Conservation (phyloP, 2,797 vertebrate species). For the Pristis pectinata region DNA sequence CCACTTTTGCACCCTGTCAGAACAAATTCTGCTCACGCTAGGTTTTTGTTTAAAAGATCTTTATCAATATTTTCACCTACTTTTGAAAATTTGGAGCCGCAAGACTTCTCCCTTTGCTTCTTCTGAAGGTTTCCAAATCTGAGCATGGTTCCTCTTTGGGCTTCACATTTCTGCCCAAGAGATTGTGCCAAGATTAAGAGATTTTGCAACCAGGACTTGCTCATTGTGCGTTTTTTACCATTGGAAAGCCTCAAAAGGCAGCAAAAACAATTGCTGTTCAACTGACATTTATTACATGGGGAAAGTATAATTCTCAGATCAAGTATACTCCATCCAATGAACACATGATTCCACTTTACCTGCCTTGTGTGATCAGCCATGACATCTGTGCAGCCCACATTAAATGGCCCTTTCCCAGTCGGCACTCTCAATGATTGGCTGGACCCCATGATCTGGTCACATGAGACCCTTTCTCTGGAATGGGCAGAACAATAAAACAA, state of each 20-base stretch:
- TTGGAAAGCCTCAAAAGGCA: background rate
- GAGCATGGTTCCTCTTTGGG: background rate
- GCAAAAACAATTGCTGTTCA: background rate
- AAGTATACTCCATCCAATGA: background rate
- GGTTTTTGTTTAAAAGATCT: background rate
- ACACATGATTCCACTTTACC: conserved; percentile 44
- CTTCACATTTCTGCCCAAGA: background rate
- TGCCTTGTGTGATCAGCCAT: conserved; percentile 54
- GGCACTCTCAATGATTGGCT: conserved; percentile 50
- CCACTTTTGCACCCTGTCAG: too few relatives aligned
- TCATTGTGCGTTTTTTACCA: background rate
- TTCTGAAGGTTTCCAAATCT: background rate
- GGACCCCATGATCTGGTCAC: conserved; percentile 48
- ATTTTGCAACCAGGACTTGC: background rate
- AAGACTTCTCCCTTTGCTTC: background rate
- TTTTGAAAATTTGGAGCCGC: background rate
- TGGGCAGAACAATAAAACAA: background rate
- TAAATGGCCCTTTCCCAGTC: conserved; percentile 46
- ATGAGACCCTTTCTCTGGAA: background rate
- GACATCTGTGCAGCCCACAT: conserved; percentile 54
- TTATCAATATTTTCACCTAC: background rate
- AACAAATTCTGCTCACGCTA: too few relatives aligned
- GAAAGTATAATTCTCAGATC: background rate
- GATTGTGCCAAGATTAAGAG: too few relatives aligned
- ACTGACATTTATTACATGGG: background rate